These are phyloP conservation scores for Brachionus rotundiformis DNA, from an alignment of 1,140 invertebrate species.

Conservation along the genomic window DNA sequence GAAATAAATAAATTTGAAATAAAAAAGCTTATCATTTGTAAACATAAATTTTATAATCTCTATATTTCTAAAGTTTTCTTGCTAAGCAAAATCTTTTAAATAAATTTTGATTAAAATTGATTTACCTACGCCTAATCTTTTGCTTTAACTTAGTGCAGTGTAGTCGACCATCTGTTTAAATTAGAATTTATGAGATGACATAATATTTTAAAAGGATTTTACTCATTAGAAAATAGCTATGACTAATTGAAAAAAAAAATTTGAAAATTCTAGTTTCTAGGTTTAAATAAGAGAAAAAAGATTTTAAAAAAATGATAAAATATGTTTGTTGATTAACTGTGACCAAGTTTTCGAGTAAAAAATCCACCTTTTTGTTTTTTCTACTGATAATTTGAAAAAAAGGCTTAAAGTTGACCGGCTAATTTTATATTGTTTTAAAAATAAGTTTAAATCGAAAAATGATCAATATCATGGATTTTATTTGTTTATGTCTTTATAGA, in stretches of 20 bases:
- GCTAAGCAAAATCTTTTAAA: constrained; percentile 30
- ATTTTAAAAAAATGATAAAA: no score
- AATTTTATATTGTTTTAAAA: background rate
- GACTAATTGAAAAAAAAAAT: background rate
- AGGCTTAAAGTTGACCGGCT: background rate
- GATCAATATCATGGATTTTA: background rate
- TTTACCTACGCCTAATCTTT: background rate
- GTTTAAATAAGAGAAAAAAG: background rate
- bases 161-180: constrained; percentile 35
- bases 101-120: constrained; percentile 11
- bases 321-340: no score
- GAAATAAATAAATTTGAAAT: constrained; percentile 23
- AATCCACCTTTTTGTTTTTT: background rate
- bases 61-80: background rate
- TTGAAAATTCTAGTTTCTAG: no score
- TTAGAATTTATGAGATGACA: background rate
- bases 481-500: background rate
- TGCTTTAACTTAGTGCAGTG: background rate
- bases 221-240: background rate
- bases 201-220: background rate
- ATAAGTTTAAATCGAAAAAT: background rate
- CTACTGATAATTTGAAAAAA: background rate
- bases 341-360: no score
- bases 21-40: constrained; percentile 22
- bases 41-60: background rate